Percentiles rank a stretch among this genome's conserved stretches.
phyloP scores from a whole-genome alignment of 2,113 vertebrate genomes.

The Aegithalos caudatus region DNA sequence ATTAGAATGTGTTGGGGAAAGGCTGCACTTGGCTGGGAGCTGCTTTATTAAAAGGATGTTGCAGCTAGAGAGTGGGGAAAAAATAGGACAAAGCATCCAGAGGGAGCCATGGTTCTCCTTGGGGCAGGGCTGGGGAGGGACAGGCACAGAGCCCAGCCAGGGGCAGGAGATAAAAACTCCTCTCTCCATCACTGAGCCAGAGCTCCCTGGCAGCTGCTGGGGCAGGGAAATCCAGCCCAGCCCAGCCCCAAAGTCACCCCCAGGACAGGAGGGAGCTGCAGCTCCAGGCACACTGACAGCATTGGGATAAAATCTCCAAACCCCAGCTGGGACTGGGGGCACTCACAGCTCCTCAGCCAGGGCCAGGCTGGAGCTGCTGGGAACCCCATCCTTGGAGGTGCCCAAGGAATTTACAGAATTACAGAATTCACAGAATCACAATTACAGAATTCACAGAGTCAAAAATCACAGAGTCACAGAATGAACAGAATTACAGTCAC shows the following conservation, averaged over 20 bases:
- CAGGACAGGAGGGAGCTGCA: too few species aligned
- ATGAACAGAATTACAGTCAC: too few species aligned
- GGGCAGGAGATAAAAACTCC: slow-evolving; percentile 1
- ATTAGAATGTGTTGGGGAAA: slow-evolving; percentile 31
- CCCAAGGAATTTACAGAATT: too few species aligned
- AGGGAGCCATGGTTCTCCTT: slow-evolving; percentile 43
- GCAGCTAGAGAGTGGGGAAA: slow-evolving; percentile 22
- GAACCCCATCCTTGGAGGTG: not conserved
- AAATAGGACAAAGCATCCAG: slow-evolving; percentile 43
- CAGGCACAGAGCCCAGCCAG: slow-evolving; percentile 13
- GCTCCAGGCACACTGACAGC: fast-evolving
- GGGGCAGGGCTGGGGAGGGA: slow-evolving; percentile 10
- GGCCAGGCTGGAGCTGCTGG: not conserved
- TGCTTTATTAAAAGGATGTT: slow-evolving; percentile 54
- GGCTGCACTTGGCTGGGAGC: slow-evolving; percentile 25
- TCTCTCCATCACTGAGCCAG: not conserved
- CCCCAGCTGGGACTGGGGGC: too few species aligned
- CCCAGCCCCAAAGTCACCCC: not conserved
- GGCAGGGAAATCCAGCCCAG: not conserved
- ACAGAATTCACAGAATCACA: too few species aligned
- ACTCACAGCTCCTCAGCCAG: fast-evolving
- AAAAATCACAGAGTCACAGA: too few species aligned
- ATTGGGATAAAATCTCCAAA: fast-evolving
- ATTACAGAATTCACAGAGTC: too few species aligned
- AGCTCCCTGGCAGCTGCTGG: not conserved